Evolutionary conservation across 2,113 vertebrate genomes (phyloP).

Genomic region (Pycnonotus jocosus): DNA sequence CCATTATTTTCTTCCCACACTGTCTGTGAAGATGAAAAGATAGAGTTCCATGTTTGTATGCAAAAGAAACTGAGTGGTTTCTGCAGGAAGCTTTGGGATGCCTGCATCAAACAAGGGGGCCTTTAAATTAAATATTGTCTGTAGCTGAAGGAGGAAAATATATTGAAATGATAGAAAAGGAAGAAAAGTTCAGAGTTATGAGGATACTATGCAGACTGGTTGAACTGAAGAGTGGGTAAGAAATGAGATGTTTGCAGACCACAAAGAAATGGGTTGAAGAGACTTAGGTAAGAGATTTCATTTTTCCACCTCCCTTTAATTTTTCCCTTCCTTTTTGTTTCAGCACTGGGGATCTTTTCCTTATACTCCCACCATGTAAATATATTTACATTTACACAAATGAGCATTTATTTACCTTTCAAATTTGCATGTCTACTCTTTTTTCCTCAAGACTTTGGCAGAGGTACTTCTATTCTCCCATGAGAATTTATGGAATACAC

Average conservation of each 20-base stretch:
- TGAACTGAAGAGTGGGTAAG: background rate
- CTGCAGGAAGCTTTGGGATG: background rate
- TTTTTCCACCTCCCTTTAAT: background rate
- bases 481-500: conserved; percentile 34
- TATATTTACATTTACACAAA: background rate
- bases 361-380: background rate
- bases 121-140: background rate
- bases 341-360: background rate
- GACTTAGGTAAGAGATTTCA: background rate
- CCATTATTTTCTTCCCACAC: background rate
- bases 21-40: background rate
- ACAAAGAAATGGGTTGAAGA: background rate
- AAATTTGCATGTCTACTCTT: background rate
- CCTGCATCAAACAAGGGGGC: background rate
- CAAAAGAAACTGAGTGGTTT: background rate
- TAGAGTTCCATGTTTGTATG: background rate
- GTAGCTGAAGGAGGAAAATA: background rate
- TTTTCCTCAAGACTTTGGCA: background rate
- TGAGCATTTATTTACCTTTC: background rate
- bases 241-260: background rate
- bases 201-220: background rate
- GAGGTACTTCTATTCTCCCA: conserved; percentile 1
- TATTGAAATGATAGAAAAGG: background rate
- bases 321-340: background rate
- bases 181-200: background rate